phyloP scores from a whole-genome alignment of 1,140 invertebrate genomes.

The fruit fly (Drosophila melanogaster) region DNA sequence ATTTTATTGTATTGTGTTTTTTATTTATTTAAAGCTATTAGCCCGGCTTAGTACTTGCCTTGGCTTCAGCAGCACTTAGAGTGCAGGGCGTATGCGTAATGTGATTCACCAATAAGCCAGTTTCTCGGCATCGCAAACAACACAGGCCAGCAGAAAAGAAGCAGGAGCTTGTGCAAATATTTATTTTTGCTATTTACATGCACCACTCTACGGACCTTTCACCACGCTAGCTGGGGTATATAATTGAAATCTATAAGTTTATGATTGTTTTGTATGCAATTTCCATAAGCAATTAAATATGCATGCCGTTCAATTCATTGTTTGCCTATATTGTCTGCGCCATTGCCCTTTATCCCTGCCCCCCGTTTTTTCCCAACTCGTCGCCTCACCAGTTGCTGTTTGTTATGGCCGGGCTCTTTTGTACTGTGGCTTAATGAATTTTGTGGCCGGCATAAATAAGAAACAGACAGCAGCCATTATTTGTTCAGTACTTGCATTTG shows the following conservation, averaged over 20 bases:
- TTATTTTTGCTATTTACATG: slow-evolving; percentile 50
- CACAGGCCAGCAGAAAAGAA: slow-evolving; percentile 23
- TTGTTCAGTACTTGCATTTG: slow-evolving; percentile 58
- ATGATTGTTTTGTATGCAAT: slow-evolving; percentile 67
- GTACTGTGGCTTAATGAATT: slow-evolving; percentile 61
- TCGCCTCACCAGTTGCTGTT: slow-evolving; percentile 46
- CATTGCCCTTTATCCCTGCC: slow-evolving; percentile 10
- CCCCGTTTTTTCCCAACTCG: not conserved
- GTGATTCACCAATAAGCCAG: slow-evolving; percentile 49
- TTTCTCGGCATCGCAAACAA: slow-evolving; percentile 25
- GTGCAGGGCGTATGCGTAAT: slow-evolving; percentile 39
- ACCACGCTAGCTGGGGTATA: slow-evolving; percentile 40
- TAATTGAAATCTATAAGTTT: slow-evolving; percentile 75
- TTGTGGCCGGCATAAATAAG: slow-evolving; percentile 71
- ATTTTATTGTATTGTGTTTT: slow-evolving; percentile 53
- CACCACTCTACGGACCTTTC: slow-evolving; percentile 30
- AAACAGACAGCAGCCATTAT: slow-evolving; percentile 70
- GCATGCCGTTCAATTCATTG: slow-evolving; percentile 56
- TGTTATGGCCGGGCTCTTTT: slow-evolving; percentile 59
- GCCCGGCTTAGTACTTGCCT: slow-evolving; percentile 43
- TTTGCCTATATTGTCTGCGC: slow-evolving; percentile 53
- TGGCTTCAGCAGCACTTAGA: slow-evolving; percentile 12
- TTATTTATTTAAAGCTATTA: slow-evolving; percentile 77
- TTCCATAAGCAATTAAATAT: slow-evolving; percentile 70
- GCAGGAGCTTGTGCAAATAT: slow-evolving; percentile 37